Evolutionary conservation across 1,140 invertebrate species (phyloP), one percentile per base, ranked within the genome.

Genomic region (Gonatopus flavifemur): DNA sequence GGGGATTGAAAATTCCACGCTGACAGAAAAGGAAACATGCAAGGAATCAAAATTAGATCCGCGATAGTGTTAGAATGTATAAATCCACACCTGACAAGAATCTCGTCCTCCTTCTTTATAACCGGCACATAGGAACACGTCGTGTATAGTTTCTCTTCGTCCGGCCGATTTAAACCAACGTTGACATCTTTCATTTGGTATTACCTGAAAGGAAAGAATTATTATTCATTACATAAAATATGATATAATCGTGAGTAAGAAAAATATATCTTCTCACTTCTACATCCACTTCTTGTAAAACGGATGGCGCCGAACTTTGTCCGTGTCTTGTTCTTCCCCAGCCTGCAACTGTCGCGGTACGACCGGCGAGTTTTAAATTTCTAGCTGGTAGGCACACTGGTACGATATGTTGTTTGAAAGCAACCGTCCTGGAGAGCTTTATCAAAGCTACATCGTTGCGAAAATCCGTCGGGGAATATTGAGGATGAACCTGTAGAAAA

Each of bases 121-220:
- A 20, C 94, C 94, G 3, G 93, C 93, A 71, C 94, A 97, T 0
- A 96, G 79, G 70, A 97, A 96, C 1, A 95, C 93, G 58, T 96
- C 91, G 53, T 93, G 90, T 55, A 97, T 96, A 1, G 88, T 91
- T 78, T 96, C 93, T 30, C 91, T 79, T 40, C 93, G 79, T 6
- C 93, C 93, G 0, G 93, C 94, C 12, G 90, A 86, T 45, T 89
- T 80, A 70, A 95, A 96, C 94, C 93, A 95, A 30, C 87, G 74
- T 73, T 96, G 93, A 67, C 93, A 96, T 41, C 90, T 82, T 62
- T 93, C 88, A 64, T 95, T 95, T 1, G 90, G 87, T 49, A 96
- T 90, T n/a, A 96, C 90, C 78, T 94, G 84, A 18, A 38, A 5
- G n/a, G n/a, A 19, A 24, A 45, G 35, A 25, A 21, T 13, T 12